Evolutionary conservation across 2,888 invertebrate species (phyloP).

Genomic region (Pinctada fucata): DNA sequence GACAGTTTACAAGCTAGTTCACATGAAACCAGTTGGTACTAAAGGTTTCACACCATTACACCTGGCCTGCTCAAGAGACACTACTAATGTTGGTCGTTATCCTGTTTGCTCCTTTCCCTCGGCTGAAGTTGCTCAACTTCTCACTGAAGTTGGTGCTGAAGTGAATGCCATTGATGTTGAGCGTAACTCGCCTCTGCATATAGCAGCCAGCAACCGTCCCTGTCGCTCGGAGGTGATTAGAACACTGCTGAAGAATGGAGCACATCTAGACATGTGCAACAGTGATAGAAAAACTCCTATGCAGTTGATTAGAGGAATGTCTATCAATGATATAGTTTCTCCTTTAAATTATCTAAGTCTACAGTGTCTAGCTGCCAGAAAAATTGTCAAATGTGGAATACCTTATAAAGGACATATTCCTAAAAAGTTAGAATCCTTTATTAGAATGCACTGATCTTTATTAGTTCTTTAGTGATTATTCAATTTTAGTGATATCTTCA

Average conservation of each 20-base stretch:
- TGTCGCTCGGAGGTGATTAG: constrained; percentile 85
- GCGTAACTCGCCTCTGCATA: constrained; percentile 92
- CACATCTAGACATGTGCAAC: constrained; percentile 86
- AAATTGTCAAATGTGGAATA: constrained; percentile 84
- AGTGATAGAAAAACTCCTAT: constrained; percentile 68
- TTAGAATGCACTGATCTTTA: constrained; percentile 69
- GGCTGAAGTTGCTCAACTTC: constrained; percentile 83
- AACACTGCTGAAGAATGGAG: constrained; percentile 87
- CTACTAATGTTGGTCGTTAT: constrained; percentile 83
- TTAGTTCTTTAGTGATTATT: too few relatives aligned
- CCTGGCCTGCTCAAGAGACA: constrained; percentile 89
- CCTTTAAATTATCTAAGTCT: constrained; percentile 71
- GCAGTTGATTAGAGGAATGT: constrained; percentile 69
- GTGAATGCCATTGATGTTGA: constrained; percentile 88
- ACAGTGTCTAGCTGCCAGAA: constrained; percentile 74
- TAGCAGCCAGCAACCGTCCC: constrained; percentile 86
- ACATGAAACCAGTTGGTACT: constrained; percentile 80
- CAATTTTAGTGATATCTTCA: too few relatives aligned
- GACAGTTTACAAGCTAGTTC: constrained; percentile 87
- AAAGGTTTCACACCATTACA: constrained; percentile 80
- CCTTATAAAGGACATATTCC: constrained; percentile 71
- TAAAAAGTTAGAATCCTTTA: constrained; percentile 69
- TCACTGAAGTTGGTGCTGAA: constrained; percentile 89
- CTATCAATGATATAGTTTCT: constrained; percentile 67
- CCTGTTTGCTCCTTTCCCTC: constrained; percentile 86